phyloP scores from a whole-genome alignment of 2,113 vertebrate species.

The Stegastes partitus region DNA sequence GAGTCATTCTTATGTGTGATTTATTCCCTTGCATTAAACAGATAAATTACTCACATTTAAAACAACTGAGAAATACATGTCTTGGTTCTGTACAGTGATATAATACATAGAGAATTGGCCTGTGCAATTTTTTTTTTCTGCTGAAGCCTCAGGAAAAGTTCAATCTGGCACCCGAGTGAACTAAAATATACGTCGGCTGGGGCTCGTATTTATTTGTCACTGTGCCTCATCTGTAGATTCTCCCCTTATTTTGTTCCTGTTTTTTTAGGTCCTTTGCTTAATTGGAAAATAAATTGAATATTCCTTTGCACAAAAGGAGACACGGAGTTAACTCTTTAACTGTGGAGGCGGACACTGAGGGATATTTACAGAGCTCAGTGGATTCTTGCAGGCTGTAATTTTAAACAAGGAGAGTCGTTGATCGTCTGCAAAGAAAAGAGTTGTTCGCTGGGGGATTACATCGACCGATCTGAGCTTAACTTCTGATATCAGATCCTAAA shows the following conservation, averaged over 20 bases:
- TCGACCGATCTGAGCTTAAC: slow-evolving; percentile 23
- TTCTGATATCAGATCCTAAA: slow-evolving; percentile 35
- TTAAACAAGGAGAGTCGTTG: slow-evolving; percentile 13
- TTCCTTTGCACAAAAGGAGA: slow-evolving; percentile 76
- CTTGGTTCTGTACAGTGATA: slow-evolving; percentile 73
- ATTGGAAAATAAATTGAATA: slow-evolving; percentile 55
- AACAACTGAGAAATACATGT: slow-evolving; percentile 81
- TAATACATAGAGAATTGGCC: slow-evolving; percentile 70
- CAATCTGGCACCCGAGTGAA: slow-evolving; percentile 25
- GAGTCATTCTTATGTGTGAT: slow-evolving; percentile 74
- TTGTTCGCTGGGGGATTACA: slow-evolving; percentile 19
- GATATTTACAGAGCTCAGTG: slow-evolving; percentile 86
- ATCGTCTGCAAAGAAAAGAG: slow-evolving; percentile 6
- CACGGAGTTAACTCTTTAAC: slow-evolving; percentile 76
- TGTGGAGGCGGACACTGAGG: slow-evolving; percentile 73
- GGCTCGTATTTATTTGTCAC: slow-evolving; percentile 35
- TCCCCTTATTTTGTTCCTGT: slow-evolving; percentile 20
- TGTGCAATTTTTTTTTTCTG: slow-evolving; percentile 22
- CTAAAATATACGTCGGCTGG: slow-evolving; percentile 19
- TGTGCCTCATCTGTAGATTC: slow-evolving; percentile 29
- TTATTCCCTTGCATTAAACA: slow-evolving; percentile 86
- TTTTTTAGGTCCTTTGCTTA: slow-evolving; percentile 53
- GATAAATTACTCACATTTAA: slow-evolving; percentile 88
- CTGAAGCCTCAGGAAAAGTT: slow-evolving; percentile 48
- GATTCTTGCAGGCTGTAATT: slow-evolving; percentile 46